A percentile compares a stretch with the other conserved stretches of the same genome.
Conservation (phyloP, 2,113 vertebrate species). For the Ophthalmolycus amberensis region DNA sequence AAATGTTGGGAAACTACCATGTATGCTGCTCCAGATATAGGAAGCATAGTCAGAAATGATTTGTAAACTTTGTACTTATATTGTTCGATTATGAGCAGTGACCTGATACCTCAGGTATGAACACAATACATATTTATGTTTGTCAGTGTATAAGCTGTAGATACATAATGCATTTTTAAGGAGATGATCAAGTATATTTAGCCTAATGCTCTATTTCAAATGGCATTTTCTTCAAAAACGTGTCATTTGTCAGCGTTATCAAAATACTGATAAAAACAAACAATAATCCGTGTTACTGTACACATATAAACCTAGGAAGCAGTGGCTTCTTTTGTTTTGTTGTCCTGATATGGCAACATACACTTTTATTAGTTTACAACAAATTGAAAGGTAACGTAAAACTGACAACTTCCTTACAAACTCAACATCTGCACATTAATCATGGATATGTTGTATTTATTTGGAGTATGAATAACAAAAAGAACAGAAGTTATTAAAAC, state of each 20-base stretch:
- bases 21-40: too few relatives aligned
- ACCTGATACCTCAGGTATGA: too few relatives aligned
- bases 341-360: constrained; percentile 17
- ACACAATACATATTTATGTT: neutral
- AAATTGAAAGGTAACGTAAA: constrained; percentile 16
- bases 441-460: constrained; percentile 1
- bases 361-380: constrained; percentile 54
- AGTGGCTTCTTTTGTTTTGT: neutral
- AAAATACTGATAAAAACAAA: neutral
- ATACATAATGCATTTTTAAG: neutral
- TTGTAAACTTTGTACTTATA: neutral
- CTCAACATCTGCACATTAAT: neutral
- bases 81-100: neutral
- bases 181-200: neutral
- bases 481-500: neutral
- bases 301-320: neutral
- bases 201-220: neutral
- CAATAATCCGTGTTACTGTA: neutral
- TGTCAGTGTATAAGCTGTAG: neutral
- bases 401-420: constrained; percentile 11
- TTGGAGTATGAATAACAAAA: neutral
- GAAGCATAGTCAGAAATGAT: neutral
- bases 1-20: neutral
- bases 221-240: neutral
- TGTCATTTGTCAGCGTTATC: neutral